Evolutionary conservation across 2,888 invertebrate species (phyloP).

Genomic region (Caenorhabditis imperialis): DNA sequence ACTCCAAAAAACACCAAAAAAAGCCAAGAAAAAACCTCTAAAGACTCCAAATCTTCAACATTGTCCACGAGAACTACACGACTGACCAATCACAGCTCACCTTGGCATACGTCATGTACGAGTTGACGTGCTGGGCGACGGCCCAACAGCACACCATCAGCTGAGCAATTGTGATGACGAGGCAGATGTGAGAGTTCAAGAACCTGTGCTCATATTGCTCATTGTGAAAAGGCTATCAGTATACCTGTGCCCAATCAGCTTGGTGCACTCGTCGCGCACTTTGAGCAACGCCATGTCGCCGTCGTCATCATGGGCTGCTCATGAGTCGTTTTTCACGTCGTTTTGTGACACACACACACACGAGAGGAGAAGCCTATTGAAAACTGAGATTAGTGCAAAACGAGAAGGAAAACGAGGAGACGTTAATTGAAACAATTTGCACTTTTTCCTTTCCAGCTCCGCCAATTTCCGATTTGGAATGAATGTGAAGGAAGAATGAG

Average conservation of each 20-base stretch:
- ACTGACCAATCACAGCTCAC: no score
- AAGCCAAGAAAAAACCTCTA: no score
- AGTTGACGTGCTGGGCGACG: constrained; percentile 70
- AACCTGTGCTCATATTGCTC: no score
- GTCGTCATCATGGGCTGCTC: constrained; percentile 14
- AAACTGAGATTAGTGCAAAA: constrained; percentile 3
- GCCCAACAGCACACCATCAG: constrained; percentile 71
- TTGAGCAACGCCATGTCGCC: constrained; percentile 56
- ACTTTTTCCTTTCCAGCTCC: no score
- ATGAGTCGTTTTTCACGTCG: constrained; percentile 10
- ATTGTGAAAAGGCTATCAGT: no score
- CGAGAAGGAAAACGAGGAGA: not conserved
- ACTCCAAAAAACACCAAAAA: no score
- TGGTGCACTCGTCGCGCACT: constrained; percentile 68
- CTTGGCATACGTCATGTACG: constrained; percentile 63
- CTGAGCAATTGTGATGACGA: constrained; percentile 67
- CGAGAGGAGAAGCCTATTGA: constrained; percentile 37
- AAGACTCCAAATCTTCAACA: no score
- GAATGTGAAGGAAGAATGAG: no score
- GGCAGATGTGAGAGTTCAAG: constrained; percentile 70
- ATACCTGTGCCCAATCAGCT: constrained; percentile 68
- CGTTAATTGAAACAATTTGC: not conserved
- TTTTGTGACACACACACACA: not conserved
- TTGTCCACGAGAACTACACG: no score
- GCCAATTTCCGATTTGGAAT: no score